Base-by-base conservation (phyloP, 2,888 invertebrate species). In the Eupithecia subfuscata region DNA sequence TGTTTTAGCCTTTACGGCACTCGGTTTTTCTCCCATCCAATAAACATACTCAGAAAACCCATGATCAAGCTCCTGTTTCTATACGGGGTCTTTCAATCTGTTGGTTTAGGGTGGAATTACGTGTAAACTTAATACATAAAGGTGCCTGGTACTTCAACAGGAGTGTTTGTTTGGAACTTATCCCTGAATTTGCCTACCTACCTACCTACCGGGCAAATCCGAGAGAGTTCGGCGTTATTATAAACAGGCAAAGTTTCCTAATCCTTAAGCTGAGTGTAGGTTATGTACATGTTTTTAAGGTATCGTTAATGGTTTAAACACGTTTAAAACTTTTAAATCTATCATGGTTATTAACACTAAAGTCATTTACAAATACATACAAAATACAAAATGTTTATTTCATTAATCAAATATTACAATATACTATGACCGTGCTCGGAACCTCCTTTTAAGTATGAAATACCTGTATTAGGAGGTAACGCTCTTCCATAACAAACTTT, bases 91-190 rank as follows among this genome's bases (percentile, higher is more conserved):
- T n/a, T 34, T 37, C 34, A 40, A 22, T 67, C 11, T 67, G n/a
- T 67, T 67, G 18, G 22, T 37, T 67, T 67, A 67, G 65, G 65
- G n/a, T n/a, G 40, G 64, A 37, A 37, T 40, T 67, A 22, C 65
- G 37, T n/a, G 40, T 34, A 37, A 37, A 37, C 60, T 25, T 64
- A 37, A 37, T 67, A 67, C 65, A 37, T 65, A 37, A 37, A 67
- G 65, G 65, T 40, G 16, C 25, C 12, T 14, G 12, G 14, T 60
- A 25, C 60, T 60, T 25, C 60, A 25, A 22, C 25, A 14, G 25
- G 25, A 60, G 25, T 11, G 60, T 60, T 60, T 60, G 60, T 60
- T 60, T 60, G 60, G 6, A 25, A 60, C 60, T 60, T 60, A 60
- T 60, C 60, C 60, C 60, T 25, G 60, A 25, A 60, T 60, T 60